These are phyloP conservation scores for Entomyzon cyanotis DNA, from an alignment of 2,113 vertebrate genomes.

Conservation along the genomic window DNA sequence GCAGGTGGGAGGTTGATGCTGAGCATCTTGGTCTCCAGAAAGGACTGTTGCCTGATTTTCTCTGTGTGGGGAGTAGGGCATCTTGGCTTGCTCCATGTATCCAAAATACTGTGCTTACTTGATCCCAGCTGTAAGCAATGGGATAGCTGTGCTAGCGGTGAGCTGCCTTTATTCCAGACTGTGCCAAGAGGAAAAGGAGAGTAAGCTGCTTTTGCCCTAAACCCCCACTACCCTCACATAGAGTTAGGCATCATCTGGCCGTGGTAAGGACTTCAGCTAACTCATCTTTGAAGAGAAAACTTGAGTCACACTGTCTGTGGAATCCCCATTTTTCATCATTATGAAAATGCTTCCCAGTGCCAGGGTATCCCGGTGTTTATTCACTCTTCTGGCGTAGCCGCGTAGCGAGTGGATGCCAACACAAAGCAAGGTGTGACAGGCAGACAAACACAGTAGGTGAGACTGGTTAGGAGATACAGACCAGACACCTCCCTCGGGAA, in stretches of 20 bases:
- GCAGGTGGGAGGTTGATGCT: background rate
- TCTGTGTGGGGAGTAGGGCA: background rate
- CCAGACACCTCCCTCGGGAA: background rate
- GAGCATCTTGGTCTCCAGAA: background rate
- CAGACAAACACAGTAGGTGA: slow-evolving; percentile 61
- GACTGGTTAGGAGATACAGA: slow-evolving; percentile 22
- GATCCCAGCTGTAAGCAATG: background rate
- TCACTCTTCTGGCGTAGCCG: slow-evolving; percentile 29
- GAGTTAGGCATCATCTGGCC: background rate
- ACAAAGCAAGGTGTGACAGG: slow-evolving; percentile 27
- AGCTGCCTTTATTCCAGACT: background rate
- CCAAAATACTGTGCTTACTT: background rate
- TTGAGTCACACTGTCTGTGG: slow-evolving; percentile 65
- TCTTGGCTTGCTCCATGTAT: background rate
- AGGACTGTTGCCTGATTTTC: background rate
- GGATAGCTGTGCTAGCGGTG: background rate
- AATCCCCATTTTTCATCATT: slow-evolving; percentile 71
- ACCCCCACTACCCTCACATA: background rate
- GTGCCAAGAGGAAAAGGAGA: background rate
- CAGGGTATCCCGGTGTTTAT: slow-evolving; percentile 69
- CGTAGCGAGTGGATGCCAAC: slow-evolving; percentile 12
- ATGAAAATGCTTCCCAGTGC: slow-evolving; percentile 52
- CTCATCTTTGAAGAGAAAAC: slow-evolving; percentile 63
- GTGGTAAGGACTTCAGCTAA: slow-evolving; percentile 52
- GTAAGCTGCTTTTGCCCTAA: background rate